A percentile compares a stretch with the other conserved stretches of the same genome.
Evolutionary conservation across 2,888 invertebrate species (phyloP).

Genomic region (Cheilosia scutellata): DNA sequence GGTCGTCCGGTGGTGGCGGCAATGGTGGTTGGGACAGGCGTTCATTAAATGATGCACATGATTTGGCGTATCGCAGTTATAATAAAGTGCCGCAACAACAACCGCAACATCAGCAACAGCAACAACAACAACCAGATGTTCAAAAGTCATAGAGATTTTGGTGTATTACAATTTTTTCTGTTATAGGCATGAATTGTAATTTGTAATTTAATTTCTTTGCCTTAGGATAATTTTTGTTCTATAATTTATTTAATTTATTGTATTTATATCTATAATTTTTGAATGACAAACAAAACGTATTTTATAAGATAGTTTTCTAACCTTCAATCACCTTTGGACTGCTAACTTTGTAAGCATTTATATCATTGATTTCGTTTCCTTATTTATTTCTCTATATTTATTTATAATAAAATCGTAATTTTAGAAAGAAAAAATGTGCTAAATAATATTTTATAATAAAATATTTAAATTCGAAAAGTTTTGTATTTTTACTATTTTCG

Average conservation of each 20-base stretch:
- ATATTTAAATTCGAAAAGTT: slow-evolving; percentile 46
- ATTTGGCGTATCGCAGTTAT: slow-evolving; percentile 90
- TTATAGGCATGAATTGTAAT: slow-evolving; percentile 58
- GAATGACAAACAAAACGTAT: slow-evolving; percentile 5
- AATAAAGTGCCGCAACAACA: slow-evolving; percentile 81
- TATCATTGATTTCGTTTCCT: slow-evolving; percentile 32
- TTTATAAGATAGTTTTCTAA: background rate
- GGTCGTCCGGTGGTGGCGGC: slow-evolving; percentile 85
- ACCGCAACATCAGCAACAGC: slow-evolving; percentile 77
- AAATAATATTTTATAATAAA: slow-evolving; percentile 74
- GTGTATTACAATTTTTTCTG: slow-evolving; percentile 51
- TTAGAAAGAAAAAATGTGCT: slow-evolving; percentile 37
- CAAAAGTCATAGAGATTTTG: slow-evolving; percentile 73
- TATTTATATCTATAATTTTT: slow-evolving; percentile 58
- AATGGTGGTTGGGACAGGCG: slow-evolving; percentile 90
- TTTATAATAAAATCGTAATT: background rate
- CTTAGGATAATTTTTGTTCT: slow-evolving; percentile 49
- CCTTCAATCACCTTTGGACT: background rate
- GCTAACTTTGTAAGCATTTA: background rate
- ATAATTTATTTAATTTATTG: slow-evolving; percentile 73
- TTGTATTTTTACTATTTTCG: background rate
- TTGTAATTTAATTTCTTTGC: slow-evolving; percentile 60
- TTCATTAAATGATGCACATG: slow-evolving; percentile 86
- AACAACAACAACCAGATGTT: slow-evolving; percentile 66
- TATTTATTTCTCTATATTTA: slow-evolving; percentile 26